phyloP scores from a whole-genome alignment of 2,797 vertebrate species.

The Melopsittacus undulatus region DNA sequence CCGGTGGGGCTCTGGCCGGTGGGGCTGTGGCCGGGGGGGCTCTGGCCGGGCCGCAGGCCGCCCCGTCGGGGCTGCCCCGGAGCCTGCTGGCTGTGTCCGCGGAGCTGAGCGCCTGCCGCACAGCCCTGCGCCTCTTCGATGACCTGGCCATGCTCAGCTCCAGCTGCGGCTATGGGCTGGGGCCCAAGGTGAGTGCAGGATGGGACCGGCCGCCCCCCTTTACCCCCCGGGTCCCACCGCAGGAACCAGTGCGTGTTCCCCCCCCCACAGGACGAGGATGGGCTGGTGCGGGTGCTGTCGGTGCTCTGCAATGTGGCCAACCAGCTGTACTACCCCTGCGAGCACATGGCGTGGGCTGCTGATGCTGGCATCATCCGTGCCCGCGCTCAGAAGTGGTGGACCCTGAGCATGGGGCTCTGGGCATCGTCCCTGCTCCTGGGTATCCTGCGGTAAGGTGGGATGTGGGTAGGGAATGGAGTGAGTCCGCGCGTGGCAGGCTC shows the following conservation, averaged over 20 bases:
- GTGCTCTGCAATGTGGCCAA: conserved; percentile 88
- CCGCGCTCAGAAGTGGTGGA: conserved; percentile 88
- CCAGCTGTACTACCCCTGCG: conserved; percentile 97
- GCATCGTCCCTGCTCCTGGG: conserved; percentile 86
- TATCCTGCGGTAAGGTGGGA: conserved; percentile 79
- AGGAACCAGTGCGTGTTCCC: neutral
- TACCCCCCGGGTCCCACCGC: accelerated
- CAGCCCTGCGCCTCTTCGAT: conserved; percentile 90
- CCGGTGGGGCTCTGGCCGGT: conserved; percentile 83
- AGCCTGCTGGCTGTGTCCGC: conserved; percentile 85
- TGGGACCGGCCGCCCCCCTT: too few relatives aligned
- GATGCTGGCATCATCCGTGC: conserved; percentile 81
- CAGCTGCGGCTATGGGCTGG: conserved; percentile 86
- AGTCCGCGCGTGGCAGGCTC: accelerated
- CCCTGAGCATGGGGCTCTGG: conserved; percentile 86
- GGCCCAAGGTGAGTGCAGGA: conserved; percentile 76
- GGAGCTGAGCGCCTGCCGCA: conserved; percentile 90
- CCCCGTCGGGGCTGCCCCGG: conserved; percentile 72
- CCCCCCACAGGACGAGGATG: conserved; percentile 83
- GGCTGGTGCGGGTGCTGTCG: conserved; percentile 83
- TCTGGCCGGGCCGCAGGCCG: conserved; percentile 66
- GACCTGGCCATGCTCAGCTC: conserved; percentile 88
- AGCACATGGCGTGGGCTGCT: conserved; percentile 94
- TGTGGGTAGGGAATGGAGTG: accelerated
- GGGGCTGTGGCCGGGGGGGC: conserved; percentile 88